Evolutionary conservation across 2,888 invertebrate genomes (phyloP).

Genomic region (Orthonychiurus folsomi): DNA sequence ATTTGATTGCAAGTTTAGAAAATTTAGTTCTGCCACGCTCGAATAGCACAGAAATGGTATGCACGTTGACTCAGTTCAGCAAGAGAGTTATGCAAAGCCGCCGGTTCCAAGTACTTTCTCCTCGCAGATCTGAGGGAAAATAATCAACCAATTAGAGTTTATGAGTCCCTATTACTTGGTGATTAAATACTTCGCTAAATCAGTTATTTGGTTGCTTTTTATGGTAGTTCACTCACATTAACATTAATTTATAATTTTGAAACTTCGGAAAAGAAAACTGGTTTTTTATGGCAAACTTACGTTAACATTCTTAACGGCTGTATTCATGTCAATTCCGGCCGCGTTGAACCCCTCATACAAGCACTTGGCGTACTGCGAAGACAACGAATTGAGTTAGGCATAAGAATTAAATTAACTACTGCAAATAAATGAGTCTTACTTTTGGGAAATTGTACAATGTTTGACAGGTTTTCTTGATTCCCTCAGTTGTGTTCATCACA

Average conservation of each 20-base stretch:
- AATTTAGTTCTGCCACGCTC: too few relatives aligned
- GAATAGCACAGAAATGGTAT: too few relatives aligned
- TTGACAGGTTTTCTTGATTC: not conserved
- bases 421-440: not conserved
- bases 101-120: not conserved
- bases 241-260: too few relatives aligned
- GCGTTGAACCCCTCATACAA: not conserved
- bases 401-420: not conserved
- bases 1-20: too few relatives aligned
- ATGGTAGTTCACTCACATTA: too few relatives aligned
- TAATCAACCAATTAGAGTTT: not conserved
- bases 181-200: too few relatives aligned
- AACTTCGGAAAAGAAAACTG: too few relatives aligned
- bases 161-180: too few relatives aligned
- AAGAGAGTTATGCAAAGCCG: too few relatives aligned
- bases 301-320: not conserved
- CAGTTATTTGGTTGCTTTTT: too few relatives aligned
- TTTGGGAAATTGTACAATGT: not conserved
- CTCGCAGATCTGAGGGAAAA: not conserved
- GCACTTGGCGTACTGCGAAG: not conserved
- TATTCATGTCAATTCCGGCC: not conserved
- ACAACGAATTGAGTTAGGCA: not conserved
- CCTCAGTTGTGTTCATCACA: not conserved
- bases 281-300: constrained; percentile 1
- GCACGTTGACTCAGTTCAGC: too few relatives aligned